Evolutionary conservation across 2,113 vertebrate species (phyloP).

Genomic region (Loxodonta africana): DNA sequence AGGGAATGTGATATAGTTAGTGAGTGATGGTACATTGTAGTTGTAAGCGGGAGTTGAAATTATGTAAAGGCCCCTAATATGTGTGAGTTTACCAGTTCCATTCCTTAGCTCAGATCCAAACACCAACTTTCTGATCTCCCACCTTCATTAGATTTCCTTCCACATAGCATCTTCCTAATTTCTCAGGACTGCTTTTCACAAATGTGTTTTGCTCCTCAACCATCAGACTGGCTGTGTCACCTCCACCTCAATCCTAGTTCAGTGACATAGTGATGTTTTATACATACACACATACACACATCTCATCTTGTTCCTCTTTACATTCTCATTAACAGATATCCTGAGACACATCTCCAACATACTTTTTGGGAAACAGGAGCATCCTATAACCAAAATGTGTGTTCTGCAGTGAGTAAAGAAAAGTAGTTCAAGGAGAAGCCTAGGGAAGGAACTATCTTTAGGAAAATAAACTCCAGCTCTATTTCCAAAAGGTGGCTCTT

Average conservation of each 20-base stretch:
- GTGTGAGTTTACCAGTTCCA: background rate
- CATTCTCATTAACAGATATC: background rate
- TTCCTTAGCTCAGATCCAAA: background rate
- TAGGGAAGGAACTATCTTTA: background rate
- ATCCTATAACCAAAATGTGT: background rate
- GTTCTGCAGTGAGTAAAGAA: background rate
- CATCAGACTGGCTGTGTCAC: background rate
- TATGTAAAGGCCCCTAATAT: background rate
- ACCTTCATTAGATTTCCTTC: background rate
- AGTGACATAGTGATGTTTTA: background rate
- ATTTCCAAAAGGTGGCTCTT: background rate
- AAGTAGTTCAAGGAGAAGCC: background rate
- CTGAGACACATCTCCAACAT: background rate
- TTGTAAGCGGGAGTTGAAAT: background rate
- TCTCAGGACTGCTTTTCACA: background rate
- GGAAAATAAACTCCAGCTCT: background rate
- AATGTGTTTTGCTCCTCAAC: background rate
- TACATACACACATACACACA: background rate
- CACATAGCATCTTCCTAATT: background rate
- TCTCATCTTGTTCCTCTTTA: background rate
- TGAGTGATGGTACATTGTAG: background rate
- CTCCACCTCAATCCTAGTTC: background rate
- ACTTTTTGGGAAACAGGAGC: background rate
- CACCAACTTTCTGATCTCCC: background rate
- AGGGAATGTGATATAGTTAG: background rate